Conservation (phyloP, 2,113 vertebrate genomes). For the Peromyscus polionotus region DNA sequence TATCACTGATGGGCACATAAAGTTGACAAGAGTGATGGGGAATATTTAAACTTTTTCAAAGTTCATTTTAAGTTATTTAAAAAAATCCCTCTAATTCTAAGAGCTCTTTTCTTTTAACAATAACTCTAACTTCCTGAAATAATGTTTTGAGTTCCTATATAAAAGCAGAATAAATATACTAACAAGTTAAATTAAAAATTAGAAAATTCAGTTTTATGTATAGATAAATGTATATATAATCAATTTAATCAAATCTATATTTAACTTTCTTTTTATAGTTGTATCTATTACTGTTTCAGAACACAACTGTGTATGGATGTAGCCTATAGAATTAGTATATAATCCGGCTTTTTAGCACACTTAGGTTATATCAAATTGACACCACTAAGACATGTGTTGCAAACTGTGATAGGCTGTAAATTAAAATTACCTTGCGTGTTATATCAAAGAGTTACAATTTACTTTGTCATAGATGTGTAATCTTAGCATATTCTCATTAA, state of each 20-base stretch:
- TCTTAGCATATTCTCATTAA: constrained; percentile 61
- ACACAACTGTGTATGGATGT: neutral
- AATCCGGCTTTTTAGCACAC: neutral
- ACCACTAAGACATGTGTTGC: neutral
- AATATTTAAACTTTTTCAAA: constrained; percentile 53
- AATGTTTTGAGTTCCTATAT: constrained; percentile 61
- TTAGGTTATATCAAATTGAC: constrained; percentile 42
- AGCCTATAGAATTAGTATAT: neutral
- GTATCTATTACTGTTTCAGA: neutral
- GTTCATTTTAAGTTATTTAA: constrained; percentile 44
- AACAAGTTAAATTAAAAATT: constrained; percentile 65
- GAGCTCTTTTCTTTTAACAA: constrained; percentile 71
- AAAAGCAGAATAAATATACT: constrained; percentile 45
- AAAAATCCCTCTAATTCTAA: constrained; percentile 46
- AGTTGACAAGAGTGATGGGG: neutral
- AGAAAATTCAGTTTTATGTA: neutral
- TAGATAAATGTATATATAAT: neutral
- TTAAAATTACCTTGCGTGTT: constrained; percentile 41
- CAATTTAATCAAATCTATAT: neutral
- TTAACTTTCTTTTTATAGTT: neutral
- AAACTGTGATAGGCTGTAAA: constrained; percentile 51
- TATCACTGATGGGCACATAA: neutral
- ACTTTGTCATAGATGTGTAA: constrained; percentile 26
- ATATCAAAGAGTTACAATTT: constrained; percentile 7
- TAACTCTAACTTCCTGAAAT: constrained; percentile 77